Percentiles rank a stretch among this genome's conserved stretches.
Conservation (phyloP, 2,888 invertebrate species). For the Spicauda simplicius region DNA sequence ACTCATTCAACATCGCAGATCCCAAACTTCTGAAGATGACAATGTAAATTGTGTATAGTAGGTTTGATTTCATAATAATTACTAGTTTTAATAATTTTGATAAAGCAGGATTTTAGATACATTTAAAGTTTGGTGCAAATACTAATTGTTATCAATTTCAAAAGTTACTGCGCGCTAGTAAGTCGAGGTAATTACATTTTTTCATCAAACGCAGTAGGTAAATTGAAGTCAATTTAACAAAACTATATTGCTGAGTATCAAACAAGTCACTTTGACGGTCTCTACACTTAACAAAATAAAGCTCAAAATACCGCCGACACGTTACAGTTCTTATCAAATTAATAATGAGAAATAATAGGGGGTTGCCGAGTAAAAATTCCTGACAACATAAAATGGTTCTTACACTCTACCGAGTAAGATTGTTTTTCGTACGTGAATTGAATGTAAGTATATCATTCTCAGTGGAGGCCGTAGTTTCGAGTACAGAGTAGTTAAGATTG, state of each 20-base stretch:
- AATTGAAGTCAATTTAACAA: neutral
- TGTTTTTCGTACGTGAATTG: slow-evolving; percentile 53
- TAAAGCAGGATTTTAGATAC: too few species aligned
- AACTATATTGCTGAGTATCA: neutral
- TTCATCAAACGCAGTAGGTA: neutral
- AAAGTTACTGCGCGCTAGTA: too few species aligned
- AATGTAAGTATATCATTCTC: slow-evolving; percentile 76
- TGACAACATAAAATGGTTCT: slow-evolving; percentile 47
- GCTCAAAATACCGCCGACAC: slow-evolving; percentile 53
- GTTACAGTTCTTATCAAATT: slow-evolving; percentile 77
- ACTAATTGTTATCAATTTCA: too few species aligned
- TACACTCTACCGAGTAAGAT: slow-evolving; percentile 51
- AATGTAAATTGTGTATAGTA: too few species aligned
- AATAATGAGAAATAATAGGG: slow-evolving; percentile 77
- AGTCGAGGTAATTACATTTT: neutral
- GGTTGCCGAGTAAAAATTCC: slow-evolving; percentile 42
- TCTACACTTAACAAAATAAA: slow-evolving; percentile 48
- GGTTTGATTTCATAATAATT: too few species aligned
- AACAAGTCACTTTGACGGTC: slow-evolving; percentile 4
- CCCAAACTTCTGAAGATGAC: too few species aligned
- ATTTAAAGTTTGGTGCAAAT: too few species aligned
- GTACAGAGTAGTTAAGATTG: slow-evolving; percentile 81
- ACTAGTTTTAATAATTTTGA: too few species aligned
- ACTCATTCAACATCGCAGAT: too few species aligned
- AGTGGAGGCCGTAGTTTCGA: slow-evolving; percentile 75